phyloP scores from a whole-genome alignment of 2,888 invertebrate genomes.

The Trachelus tabidus region DNA sequence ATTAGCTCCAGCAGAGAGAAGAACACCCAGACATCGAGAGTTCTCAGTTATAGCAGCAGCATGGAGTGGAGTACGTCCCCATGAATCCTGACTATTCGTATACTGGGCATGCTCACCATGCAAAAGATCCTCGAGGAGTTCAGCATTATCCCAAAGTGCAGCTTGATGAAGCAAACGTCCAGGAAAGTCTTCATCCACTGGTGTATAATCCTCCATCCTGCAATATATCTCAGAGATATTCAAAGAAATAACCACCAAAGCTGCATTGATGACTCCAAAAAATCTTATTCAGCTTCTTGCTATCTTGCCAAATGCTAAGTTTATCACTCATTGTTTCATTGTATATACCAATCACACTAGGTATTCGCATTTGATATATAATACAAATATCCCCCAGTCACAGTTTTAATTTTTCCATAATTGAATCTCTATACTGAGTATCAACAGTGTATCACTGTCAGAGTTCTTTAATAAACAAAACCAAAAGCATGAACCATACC shows the following conservation, averaged over 20 bases:
- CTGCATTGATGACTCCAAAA: neutral
- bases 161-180: constrained; percentile 85
- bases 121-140: constrained; percentile 83
- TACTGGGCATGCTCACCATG: constrained; percentile 74
- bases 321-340: neutral
- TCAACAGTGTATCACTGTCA: neutral
- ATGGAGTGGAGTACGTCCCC: constrained; percentile 82
- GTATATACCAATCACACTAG: neutral
- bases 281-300: neutral
- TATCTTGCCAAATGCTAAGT: neutral
- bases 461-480: neutral
- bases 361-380: neutral
- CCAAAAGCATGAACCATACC: neutral
- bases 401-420: neutral
- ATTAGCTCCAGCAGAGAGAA: constrained; percentile 78
- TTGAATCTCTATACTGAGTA: neutral
- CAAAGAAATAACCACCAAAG: neutral
- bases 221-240: neutral
- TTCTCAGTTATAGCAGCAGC: constrained; percentile 85
- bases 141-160: constrained; percentile 89
- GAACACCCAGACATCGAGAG: constrained; percentile 79
- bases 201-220: constrained; percentile 75
- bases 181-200: constrained; percentile 84
- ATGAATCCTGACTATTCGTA: constrained; percentile 79
- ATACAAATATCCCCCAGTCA: neutral